Conservation (phyloP, 2,888 invertebrate genomes). For the Diarsia brunnea region DNA sequence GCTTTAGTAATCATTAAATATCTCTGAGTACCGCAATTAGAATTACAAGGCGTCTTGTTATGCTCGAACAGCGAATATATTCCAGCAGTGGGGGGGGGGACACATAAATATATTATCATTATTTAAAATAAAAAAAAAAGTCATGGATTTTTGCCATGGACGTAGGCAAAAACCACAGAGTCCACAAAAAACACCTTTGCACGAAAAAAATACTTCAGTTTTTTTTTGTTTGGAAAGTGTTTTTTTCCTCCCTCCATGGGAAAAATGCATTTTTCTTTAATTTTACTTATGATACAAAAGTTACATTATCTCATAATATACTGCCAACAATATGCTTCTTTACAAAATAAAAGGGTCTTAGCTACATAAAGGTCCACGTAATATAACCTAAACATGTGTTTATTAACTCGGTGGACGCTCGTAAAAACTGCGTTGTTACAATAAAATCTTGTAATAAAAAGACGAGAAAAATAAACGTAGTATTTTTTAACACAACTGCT, state of each 20-base stretch:
- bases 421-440: constrained; percentile 36
- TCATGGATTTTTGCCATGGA: background rate
- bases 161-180: background rate
- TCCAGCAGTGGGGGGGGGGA: too few relatives aligned
- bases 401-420: constrained; percentile 32
- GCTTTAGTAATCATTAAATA: too few relatives aligned
- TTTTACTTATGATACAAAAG: background rate
- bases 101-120: too few relatives aligned
- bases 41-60: too few relatives aligned
- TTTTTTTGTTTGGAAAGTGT: too few relatives aligned
- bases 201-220: too few relatives aligned
- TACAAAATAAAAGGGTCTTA: constrained; percentile 39
- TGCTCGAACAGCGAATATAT: too few relatives aligned
- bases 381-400: constrained; percentile 48
- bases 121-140: too few relatives aligned
- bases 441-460: constrained; percentile 47
- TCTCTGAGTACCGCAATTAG: too few relatives aligned
- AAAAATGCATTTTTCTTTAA: too few relatives aligned
- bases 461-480: constrained; percentile 20
- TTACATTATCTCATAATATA: constrained; percentile 18
- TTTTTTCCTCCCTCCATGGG: too few relatives aligned
- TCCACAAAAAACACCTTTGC: too few relatives aligned
- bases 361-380: constrained; percentile 1
- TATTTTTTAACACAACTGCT: constrained; percentile 17
- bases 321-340: constrained; percentile 11